These are phyloP conservation scores for Silurus asotus DNA, from an alignment of 2,113 vertebrate genomes.

Conservation along the genomic window DNA sequence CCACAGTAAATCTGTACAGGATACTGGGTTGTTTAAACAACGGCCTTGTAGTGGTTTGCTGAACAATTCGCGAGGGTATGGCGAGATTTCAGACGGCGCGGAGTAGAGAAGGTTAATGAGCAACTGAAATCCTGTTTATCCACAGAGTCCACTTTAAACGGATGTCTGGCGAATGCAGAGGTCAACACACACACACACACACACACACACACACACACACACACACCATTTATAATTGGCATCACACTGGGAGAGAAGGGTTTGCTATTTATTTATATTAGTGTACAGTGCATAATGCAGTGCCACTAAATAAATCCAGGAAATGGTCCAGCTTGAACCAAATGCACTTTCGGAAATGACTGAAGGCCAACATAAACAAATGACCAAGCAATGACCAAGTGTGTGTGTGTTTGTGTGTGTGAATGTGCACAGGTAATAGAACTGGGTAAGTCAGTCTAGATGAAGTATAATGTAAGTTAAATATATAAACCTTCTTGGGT, in stretches of 20 bases:
- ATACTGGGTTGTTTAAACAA: not conserved
- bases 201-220: not conserved
- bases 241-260: not conserved
- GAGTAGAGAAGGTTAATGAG: slow-evolving; percentile 24
- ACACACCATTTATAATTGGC: not conserved
- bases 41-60: not conserved
- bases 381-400: not conserved
- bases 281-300: not conserved
- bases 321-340: not conserved
- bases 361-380: not conserved
- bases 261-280: not conserved
- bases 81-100: not conserved
- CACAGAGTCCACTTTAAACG: not conserved
- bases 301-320: not conserved
- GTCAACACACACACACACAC: not conserved
- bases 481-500: not conserved
- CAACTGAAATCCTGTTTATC: slow-evolving; percentile 15
- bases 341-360: not conserved
- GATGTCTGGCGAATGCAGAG: not conserved
- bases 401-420: not conserved
- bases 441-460: not conserved
- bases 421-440: not conserved
- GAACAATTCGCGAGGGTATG: not conserved
- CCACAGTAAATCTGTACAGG: not conserved
- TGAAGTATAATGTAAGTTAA: not conserved